These are phyloP conservation scores for Rhingia campestris DNA, from an alignment of 2,888 invertebrate species.

Conservation along the genomic window DNA sequence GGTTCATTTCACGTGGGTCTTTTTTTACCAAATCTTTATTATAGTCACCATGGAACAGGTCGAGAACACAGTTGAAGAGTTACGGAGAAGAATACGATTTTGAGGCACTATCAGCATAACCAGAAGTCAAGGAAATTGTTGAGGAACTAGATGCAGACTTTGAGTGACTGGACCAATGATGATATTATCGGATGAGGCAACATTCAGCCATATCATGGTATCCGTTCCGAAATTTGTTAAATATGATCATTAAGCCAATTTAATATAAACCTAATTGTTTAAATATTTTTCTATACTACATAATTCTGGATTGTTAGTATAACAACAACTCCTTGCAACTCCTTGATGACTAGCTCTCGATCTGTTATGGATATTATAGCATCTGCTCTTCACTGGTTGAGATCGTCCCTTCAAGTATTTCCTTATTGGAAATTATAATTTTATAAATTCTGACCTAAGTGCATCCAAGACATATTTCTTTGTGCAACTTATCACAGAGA, in stretches of 20 bases:
- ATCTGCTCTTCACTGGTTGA: slow-evolving; percentile 80
- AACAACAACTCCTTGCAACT: no score
- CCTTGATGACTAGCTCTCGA: slow-evolving; percentile 81
- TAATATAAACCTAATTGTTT: no score
- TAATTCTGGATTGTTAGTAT: no score
- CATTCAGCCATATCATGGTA: no score
- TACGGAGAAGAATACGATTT: not conserved
- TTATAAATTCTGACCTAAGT: slow-evolving; percentile 81
- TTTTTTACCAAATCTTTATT: not conserved
- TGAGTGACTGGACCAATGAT: no score
- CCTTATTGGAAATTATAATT: slow-evolving; percentile 81
- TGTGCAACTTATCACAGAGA: slow-evolving; percentile 79
- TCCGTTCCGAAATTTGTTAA: no score
- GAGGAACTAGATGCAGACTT: slow-evolving; percentile 1
- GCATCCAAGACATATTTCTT: slow-evolving; percentile 79
- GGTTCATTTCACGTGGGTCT: not conserved
- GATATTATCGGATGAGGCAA: no score
- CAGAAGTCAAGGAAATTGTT: not conserved
- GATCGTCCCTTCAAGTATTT: slow-evolving; percentile 79
- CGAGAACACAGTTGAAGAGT: not conserved
- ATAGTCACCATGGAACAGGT: not conserved
- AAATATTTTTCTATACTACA: no score
- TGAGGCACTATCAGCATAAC: not conserved
- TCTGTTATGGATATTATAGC: slow-evolving; percentile 80
- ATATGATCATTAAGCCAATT: no score